These are phyloP conservation scores for Lucilia cuprina DNA, from an alignment of 1,140 invertebrate genomes.

Conservation along the genomic window DNA sequence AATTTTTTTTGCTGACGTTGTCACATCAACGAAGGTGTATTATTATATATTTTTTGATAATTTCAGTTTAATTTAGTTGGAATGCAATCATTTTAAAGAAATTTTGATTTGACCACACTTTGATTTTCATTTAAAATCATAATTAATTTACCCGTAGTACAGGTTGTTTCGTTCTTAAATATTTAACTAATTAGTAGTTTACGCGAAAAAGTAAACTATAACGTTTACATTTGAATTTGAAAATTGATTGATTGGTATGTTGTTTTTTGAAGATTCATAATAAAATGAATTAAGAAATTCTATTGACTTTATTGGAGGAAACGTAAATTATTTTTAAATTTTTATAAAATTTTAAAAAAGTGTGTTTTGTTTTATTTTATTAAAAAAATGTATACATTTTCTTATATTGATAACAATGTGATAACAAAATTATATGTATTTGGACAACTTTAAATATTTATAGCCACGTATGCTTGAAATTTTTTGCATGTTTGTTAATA, in stretches of 20 bases:
- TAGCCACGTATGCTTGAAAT: constrained; percentile 17
- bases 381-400: background rate
- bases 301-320: background rate
- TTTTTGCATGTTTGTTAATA: constrained; percentile 20
- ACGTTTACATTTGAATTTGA: background rate
- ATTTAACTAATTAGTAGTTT: background rate
- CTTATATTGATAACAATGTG: background rate
- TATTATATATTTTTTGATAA: background rate
- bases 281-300: background rate
- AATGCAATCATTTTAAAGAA: background rate
- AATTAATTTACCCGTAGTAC: background rate
- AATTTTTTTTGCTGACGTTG: constrained; percentile 26
- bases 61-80: background rate
- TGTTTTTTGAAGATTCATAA: background rate
- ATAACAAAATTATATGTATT: background rate
- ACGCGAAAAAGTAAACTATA: background rate
- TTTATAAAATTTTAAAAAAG: background rate
- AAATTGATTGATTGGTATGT: constrained; percentile 5
- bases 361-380: background rate
- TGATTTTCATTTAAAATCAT: background rate
- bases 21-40: background rate
- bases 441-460: background rate
- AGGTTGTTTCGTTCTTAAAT: background rate
- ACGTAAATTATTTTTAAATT: background rate
- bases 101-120: background rate